phyloP scores from a whole-genome alignment of 2,888 invertebrate species.

The Drepanosiphum platanoidis region DNA sequence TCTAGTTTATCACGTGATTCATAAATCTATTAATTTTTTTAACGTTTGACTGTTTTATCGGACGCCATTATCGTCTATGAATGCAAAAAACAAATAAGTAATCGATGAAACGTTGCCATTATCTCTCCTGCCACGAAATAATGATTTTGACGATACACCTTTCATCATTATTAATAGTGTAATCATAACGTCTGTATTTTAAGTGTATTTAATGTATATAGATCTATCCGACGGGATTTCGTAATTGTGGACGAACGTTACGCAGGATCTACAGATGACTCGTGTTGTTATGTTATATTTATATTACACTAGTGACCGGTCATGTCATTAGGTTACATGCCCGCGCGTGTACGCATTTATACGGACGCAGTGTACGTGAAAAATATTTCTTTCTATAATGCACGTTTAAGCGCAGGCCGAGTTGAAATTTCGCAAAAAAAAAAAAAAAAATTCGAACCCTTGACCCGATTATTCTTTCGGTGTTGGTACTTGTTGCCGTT shows the following conservation, averaged over 20 bases:
- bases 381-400: not conserved
- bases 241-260: not conserved
- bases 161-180: no score
- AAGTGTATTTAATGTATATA: no score
- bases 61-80: no score
- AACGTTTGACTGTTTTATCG: no score
- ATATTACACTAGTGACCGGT: not conserved
- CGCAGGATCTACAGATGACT: not conserved
- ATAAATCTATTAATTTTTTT: no score
- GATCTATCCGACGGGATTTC: no score
- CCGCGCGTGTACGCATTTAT: not conserved
- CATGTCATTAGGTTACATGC: not conserved
- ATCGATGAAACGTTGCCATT: no score
- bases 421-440: constrained; percentile 22
- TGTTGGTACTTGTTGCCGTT: constrained; percentile 3
- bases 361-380: not conserved
- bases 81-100: no score
- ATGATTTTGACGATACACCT: no score
- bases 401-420: not conserved
- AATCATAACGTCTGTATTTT: no score
- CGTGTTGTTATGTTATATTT: not conserved
- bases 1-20: no score
- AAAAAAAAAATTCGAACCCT: constrained; percentile 16
- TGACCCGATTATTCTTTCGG: constrained; percentile 14
- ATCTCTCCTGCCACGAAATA: no score